These are phyloP conservation scores for Naso thynnoides DNA, from an alignment of 2,797 vertebrate genomes.

Conservation along the genomic window DNA sequence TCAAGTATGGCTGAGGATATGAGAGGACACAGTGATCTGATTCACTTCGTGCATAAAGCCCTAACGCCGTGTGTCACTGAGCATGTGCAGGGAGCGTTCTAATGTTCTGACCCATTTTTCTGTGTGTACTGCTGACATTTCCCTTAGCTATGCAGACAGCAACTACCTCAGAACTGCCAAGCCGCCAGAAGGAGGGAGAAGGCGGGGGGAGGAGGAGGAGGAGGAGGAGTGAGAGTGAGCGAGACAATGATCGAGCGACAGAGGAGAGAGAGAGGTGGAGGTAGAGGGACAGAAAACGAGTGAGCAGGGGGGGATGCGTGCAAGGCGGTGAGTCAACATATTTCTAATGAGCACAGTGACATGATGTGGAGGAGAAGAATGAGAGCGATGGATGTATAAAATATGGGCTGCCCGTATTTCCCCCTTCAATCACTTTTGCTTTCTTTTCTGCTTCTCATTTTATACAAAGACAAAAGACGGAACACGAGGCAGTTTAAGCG, in stretches of 20 bases:
- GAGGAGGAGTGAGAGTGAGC: slow-evolving; percentile 17
- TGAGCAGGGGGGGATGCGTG: slow-evolving; percentile 42
- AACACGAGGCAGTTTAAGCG: slow-evolving; percentile 46
- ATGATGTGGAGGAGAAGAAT: slow-evolving; percentile 53
- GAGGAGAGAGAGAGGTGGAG: slow-evolving; percentile 54
- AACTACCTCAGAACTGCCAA: slow-evolving; percentile 79
- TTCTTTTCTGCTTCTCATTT: slow-evolving; percentile 43
- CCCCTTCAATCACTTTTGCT: slow-evolving; percentile 47
- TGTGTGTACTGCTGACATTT: slow-evolving; percentile 78
- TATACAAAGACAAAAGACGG: slow-evolving; percentile 59
- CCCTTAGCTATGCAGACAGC: slow-evolving; percentile 82
- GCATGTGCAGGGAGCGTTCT: slow-evolving; percentile 74
- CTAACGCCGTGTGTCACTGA: slow-evolving; percentile 68
- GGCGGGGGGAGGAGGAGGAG: slow-evolving; percentile 8
- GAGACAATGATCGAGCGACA: slow-evolving; percentile 65
- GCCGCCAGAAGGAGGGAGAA: slow-evolving; percentile 73
- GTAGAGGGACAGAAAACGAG: slow-evolving; percentile 62
- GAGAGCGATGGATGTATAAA: slow-evolving; percentile 48
- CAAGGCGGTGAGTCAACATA: slow-evolving; percentile 80
- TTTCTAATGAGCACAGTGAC: slow-evolving; percentile 76
- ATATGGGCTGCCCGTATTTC: slow-evolving; percentile 47
- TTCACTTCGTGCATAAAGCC: slow-evolving; percentile 56
- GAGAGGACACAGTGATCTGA: slow-evolving; percentile 74
- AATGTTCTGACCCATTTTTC: slow-evolving; percentile 82
- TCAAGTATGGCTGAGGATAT: slow-evolving; percentile 64